Conservation (phyloP, 2,113 vertebrate genomes). For the Haplotaxodon microlepis region DNA sequence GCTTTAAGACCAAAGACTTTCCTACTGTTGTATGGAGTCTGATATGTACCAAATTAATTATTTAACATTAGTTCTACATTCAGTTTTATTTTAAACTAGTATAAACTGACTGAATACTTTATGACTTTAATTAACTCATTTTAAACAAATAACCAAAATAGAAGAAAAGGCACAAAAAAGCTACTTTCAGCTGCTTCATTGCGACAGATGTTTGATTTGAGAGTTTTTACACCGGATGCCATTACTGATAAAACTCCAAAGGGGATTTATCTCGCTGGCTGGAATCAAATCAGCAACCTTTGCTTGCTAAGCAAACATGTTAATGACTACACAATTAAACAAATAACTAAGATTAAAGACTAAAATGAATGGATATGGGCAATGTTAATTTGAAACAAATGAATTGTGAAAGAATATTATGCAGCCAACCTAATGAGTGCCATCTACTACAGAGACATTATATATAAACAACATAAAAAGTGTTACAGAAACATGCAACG, state of each 20-base stretch:
- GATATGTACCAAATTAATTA: neutral
- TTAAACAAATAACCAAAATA: neutral
- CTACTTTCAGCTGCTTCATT: neutral
- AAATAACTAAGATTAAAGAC: neutral
- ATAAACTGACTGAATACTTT: neutral
- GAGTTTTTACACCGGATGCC: neutral
- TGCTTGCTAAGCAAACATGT: neutral
- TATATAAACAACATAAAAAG: neutral
- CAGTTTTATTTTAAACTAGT: neutral
- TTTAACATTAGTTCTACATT: neutral
- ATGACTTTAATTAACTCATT: neutral
- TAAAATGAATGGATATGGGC: neutral
- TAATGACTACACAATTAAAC: neutral
- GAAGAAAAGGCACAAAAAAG: neutral
- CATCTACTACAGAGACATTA: neutral
- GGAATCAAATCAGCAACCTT: neutral
- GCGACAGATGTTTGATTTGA: neutral
- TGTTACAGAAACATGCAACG: neutral
- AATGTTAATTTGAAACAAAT: neutral
- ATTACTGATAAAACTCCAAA: neutral
- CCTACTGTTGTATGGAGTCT: neutral
- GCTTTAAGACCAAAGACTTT: neutral
- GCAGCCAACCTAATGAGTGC: neutral
- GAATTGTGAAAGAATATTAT: neutral
- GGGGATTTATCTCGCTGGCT: neutral